A percentile compares a stretch with the other conserved stretches of the same genome.
Conservation (phyloP, 1,140 invertebrate species). For the Drosophila teissieri region DNA sequence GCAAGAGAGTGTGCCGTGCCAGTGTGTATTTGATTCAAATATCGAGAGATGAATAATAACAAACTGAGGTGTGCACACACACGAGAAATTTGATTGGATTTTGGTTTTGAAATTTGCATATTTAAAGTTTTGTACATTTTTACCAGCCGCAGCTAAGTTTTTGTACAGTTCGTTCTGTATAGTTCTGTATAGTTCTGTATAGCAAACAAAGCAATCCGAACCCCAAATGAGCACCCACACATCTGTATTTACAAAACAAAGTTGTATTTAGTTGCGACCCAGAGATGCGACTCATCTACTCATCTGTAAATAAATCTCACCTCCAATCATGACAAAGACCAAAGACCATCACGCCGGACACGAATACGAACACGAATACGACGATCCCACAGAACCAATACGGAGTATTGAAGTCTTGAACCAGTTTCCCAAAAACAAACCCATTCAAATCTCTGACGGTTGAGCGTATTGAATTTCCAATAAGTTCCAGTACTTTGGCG, state of each 20-base stretch:
- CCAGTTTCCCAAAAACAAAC: slow-evolving; percentile 16
- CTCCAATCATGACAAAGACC: slow-evolving; percentile 52
- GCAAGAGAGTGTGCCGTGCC: slow-evolving; percentile 13
- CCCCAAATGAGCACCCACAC: slow-evolving; percentile 56
- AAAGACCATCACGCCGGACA: slow-evolving; percentile 10
- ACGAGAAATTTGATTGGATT: slow-evolving; percentile 69
- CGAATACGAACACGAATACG: neutral
- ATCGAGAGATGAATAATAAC: slow-evolving; percentile 52
- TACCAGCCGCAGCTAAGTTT: slow-evolving; percentile 56
- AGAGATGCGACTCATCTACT: slow-evolving; percentile 54
- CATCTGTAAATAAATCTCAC: slow-evolving; percentile 79
- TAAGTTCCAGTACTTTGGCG: slow-evolving; percentile 35
- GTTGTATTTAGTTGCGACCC: slow-evolving; percentile 58
- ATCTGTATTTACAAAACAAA: slow-evolving; percentile 64
- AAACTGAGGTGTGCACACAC: slow-evolving; percentile 42
- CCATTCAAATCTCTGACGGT: slow-evolving; percentile 34
- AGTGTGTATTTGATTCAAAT: slow-evolving; percentile 34
- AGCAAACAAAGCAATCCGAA: slow-evolving; percentile 38
- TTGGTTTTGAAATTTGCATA: slow-evolving; percentile 77
- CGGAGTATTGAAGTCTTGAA: slow-evolving; percentile 26
- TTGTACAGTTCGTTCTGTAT: slow-evolving; percentile 59
- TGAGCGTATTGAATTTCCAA: slow-evolving; percentile 44
- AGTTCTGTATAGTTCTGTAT: slow-evolving; percentile 33
- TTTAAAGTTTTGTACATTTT: slow-evolving; percentile 62
- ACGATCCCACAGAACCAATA: slow-evolving; percentile 5